Conservation (phyloP, 2,888 invertebrate species). For the Parnassius apollo region DNA sequence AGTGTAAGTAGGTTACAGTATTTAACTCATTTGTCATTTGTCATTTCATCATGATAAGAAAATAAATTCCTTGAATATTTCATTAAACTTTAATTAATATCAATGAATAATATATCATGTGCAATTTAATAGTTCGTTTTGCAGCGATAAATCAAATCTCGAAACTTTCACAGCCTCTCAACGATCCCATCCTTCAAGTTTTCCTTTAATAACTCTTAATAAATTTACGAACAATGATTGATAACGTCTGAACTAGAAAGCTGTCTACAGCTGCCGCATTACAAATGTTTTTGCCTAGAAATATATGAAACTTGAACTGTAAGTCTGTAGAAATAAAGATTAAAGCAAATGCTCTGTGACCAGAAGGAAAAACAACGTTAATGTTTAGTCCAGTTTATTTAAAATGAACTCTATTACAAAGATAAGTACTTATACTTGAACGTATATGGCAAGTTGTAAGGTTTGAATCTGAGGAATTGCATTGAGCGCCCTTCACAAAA, state of each 20-base stretch:
- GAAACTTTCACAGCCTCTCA: constrained; percentile 43
- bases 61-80: background rate
- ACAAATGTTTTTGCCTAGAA: constrained; percentile 2
- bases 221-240: constrained; percentile 65
- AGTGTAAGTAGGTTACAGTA: no score
- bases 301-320: constrained; percentile 18
- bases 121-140: background rate
- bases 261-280: constrained; percentile 34
- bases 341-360: background rate
- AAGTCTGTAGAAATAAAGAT: constrained; percentile 12
- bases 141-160: constrained; percentile 38
- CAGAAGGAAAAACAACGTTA: background rate
- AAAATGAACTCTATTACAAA: constrained; percentile 20
- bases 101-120: no score
- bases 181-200: constrained; percentile 52
- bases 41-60: background rate
- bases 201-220: constrained; percentile 52
- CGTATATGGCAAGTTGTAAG: constrained; percentile 4
- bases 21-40: no score
- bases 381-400: background rate
- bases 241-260: constrained; percentile 47
- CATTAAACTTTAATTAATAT: background rate
- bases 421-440: constrained; percentile 21
- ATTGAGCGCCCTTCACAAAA: constrained; percentile 46
- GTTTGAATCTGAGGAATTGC: constrained; percentile 36